Evolutionary conservation across 2,113 vertebrate species (phyloP), one percentile per base, ranked within the genome.

Genomic region (Odontophorus gujanensis): DNA sequence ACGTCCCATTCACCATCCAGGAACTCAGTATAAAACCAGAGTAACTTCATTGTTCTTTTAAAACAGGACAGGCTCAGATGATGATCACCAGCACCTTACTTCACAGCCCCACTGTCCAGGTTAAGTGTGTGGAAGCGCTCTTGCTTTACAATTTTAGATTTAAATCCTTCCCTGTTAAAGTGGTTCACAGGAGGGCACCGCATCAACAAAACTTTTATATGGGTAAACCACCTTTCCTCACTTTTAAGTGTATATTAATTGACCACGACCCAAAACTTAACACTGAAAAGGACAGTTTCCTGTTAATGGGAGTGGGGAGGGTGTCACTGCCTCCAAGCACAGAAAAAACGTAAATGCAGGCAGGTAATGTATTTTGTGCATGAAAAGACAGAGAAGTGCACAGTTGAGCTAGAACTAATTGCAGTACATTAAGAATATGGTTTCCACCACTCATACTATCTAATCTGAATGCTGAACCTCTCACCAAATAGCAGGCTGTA

Each of bases 91-190:
- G 66, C 85, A 85, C 76, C 68, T 67, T 38, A 73, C 61, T 90
- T 93, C 16, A 48, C 59, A 84, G 51, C 51, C 87, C 92, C 93
- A 73, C 20, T 92, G 84, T 80, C 96, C 97, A 89, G 76, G 88
- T 81, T 81, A 96, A 94, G 86, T 71, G 94, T 96, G 96, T 94
- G 82, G 87, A 97, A 96, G 65, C 92, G 80, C 95, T 96, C 94
- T 90, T 94, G 81, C 93, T 94, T 96, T 91, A 91, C 88, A 65
- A 67, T 69, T 79, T 93, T 73, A 69, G 55, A 66, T 65, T 73
- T 45, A 94, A 89, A 28, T 87, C 77, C 74, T 95, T 90, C 81
- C 88, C 93, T 72, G 84, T 72, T 81, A 74, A 91, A 82, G 83
- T 83, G 92, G 85, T 42, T 96, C 90, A 90, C 73, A 89, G 82